These are phyloP conservation scores for Ceratothoa steindachneri DNA, from an alignment of 2,888 invertebrate species.

Conservation along the genomic window DNA sequence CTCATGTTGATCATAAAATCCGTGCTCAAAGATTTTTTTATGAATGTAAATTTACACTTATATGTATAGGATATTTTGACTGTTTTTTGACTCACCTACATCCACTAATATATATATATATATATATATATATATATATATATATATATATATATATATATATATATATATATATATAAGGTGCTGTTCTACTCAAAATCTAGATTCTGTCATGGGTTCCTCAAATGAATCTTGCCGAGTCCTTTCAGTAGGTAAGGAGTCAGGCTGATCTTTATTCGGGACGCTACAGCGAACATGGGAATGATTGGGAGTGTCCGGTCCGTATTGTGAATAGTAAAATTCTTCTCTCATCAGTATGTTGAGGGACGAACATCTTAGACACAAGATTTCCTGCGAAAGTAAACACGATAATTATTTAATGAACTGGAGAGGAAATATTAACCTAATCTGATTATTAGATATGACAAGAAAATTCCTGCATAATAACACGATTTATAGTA, in stretches of 20 bases:
- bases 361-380: slow-evolving; percentile 72
- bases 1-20: too few relatives aligned
- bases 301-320: slow-evolving; percentile 40
- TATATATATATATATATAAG: neutral
- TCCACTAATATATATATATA: neutral
- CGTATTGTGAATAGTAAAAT: slow-evolving; percentile 83
- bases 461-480: too few relatives aligned
- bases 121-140: neutral
- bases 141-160: neutral
- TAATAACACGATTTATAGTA: too few relatives aligned
- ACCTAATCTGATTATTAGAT: too few relatives aligned
- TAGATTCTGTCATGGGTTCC: neutral
- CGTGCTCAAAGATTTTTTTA: too few relatives aligned
- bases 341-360: slow-evolving; percentile 92
- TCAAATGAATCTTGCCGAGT: neutral
- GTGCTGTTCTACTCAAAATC: neutral
- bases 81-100: neutral
- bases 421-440: too few relatives aligned
- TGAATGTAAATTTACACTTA: too few relatives aligned
- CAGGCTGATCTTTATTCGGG: neutral
- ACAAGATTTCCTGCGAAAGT: slow-evolving; percentile 36
- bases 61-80: too few relatives aligned
- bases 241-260: neutral
- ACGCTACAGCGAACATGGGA: slow-evolving; percentile 29
- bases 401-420: too few relatives aligned